Base-by-base conservation (phyloP, 2,113 vertebrate genomes). In the Sander vitreus region DNA sequence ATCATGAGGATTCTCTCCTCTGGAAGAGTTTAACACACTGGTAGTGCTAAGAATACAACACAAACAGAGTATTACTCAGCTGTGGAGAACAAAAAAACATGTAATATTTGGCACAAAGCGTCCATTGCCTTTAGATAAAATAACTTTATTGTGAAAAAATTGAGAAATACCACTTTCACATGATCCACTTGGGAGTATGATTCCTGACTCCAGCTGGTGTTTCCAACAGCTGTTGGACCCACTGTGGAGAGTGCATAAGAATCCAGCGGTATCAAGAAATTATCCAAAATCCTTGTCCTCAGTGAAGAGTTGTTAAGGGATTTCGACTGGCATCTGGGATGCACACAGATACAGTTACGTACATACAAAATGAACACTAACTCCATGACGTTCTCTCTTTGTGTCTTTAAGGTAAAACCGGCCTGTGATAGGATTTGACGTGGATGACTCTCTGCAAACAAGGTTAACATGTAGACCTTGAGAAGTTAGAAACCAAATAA, bases 161-260 rank as follows among this genome's bases (percentile, higher is more conserved):
- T 25, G 48, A 76, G 67, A 86, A 74, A 73, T 62, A 12, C 59
- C 13, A 54, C 73, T 55, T 80, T 73, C 39, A 54, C 63, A 78
- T 68, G 73, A 60, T 76, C 59, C 68, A 59, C 75, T 62, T 62
- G 73, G 69, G 73, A 80, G 47, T 57, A 57, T 53, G 76, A 78
- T 74, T 76, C 78, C 33, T 58, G 74, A 81, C 80, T 85, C 82
- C 88, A 86, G 82, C 82, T 92, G 87, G 85, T 88, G 85, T 73
- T 80, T 91, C 69, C 51, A 88, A 79, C 92, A 94, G 93, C 94
- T 93, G 93, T 88, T 48, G 85, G 80, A 88, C 86, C 91, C 51
- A 72, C 91, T 63, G 83, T 76, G 80, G 79, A 73, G 83, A 30
- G 1, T 27, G 62, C 48, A 63, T 16, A 71, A 78, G 73, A 76